Conservation (phyloP, 1,140 invertebrate species). For the Mya arenaria region DNA sequence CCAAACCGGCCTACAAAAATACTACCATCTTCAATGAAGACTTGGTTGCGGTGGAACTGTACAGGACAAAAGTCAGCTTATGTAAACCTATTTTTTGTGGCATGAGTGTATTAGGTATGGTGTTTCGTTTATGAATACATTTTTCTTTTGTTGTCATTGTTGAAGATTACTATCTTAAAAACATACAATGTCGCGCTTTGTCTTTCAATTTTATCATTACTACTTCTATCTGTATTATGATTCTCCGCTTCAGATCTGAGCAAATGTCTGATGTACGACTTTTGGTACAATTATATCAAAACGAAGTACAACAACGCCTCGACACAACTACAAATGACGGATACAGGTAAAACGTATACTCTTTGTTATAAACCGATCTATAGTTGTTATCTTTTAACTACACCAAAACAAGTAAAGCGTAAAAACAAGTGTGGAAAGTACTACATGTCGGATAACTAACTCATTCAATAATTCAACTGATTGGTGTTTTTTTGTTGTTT, state of each 20-base stretch:
- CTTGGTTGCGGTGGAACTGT: conserved; percentile 54
- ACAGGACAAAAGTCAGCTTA: conserved; percentile 56
- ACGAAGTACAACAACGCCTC: conserved; percentile 66
- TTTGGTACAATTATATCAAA: conserved; percentile 69
- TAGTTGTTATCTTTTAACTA: too few relatives aligned
- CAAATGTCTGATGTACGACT: conserved; percentile 69
- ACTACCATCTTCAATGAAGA: conserved; percentile 72
- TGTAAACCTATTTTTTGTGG: conserved; percentile 68
- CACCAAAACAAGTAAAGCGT: too few relatives aligned
- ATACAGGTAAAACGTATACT: too few relatives aligned
- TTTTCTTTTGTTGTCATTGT: too few relatives aligned
- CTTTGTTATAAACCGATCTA: too few relatives aligned
- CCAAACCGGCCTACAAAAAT: conserved; percentile 76
- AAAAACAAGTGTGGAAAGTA: too few relatives aligned
- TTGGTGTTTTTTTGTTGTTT: too few relatives aligned
- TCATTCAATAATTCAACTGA: too few relatives aligned
- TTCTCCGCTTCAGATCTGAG: conserved; percentile 12
- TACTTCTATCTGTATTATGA: not conserved
- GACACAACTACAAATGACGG: conserved; percentile 73
- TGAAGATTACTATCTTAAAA: too few relatives aligned
- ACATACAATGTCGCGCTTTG: conserved; percentile 54
- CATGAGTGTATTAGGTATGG: conserved; percentile 62
- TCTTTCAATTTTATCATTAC: too few relatives aligned
- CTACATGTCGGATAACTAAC: too few relatives aligned
- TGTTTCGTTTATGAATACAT: not conserved